Base-by-base conservation (phyloP, 37 sponge, comb jelly and placozoan species). In the Hexactinellida sp. region DNA sequence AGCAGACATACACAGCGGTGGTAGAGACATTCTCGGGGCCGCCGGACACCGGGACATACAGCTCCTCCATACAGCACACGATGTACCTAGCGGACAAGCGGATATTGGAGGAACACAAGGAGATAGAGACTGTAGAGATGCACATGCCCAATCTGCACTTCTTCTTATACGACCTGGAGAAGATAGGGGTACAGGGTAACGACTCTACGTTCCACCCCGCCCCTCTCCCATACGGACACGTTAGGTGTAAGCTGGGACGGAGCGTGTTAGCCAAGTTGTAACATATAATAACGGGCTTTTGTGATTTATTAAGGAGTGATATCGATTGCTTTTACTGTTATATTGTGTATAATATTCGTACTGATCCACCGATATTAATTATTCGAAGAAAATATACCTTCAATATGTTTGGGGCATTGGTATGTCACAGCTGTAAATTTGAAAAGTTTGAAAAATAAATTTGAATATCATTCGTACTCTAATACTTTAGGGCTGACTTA, bases 71-170 rank as follows among this genome's bases (percentile, higher is more conserved):
- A 0, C 91, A 90, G 88, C 88, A 90, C 39, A 90, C 88, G 1
- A 88, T 90, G 86, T 90, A 82, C 84, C 86, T 88, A 1, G 54
- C 82, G 23, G 76, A 85, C 24, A 83, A 88, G 54, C 9, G 83
- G 9, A 71, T 88, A 0, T 85, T 90, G 35, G 51, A 41, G 36
- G 38, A 83, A 28, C 54, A 83, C 1, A 85, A 84, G 9, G 0
- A 24, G 0, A 54, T 90, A 25, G 38, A 88, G 24, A 34, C 37
- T 10, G 86, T 90, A 24, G 91, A 90, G 37, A 38, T 90, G 19
- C 37, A 54, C 0, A 88, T 90, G 91, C 91, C 91, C 0, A 90
- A 90, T 86, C 83, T 90, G 82, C 91, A 90, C 87, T 90, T 88
- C 82, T 90, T 86, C 71, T 36, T 47, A 7, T 88, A 88, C 54